A percentile compares a stretch with the other conserved stretches of the same genome.
phyloP scores from a whole-genome alignment of 2,888 invertebrate species.

The Unio delphinus region DNA sequence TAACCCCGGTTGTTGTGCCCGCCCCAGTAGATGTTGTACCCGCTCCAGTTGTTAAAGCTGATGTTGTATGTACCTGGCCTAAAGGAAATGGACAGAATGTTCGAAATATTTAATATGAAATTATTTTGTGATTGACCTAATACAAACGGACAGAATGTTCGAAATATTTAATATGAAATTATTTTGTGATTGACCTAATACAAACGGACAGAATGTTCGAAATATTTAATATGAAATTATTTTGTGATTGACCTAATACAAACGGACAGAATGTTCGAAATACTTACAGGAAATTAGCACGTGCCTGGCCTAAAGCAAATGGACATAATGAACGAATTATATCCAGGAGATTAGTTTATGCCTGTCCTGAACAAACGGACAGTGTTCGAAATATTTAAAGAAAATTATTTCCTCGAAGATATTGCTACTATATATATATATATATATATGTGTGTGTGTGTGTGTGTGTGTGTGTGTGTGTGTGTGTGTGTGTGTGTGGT shows the following conservation, averaged over 20 bases:
- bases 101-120: no score
- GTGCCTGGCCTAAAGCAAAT: conserved; percentile 5
- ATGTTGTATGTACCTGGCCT: conserved; percentile 5
- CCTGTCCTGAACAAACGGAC: background rate
- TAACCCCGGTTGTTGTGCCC: conserved; percentile 1
- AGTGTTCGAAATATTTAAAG: no score
- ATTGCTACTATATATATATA: no score
- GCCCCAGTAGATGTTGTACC: background rate
- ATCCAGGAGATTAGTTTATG: background rate
- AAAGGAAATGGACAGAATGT: background rate
- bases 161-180: no score
- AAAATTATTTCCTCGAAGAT: no score
- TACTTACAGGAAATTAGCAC: background rate
- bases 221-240: no score
- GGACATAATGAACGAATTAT: no score
- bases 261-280: background rate
- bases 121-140: conserved; percentile 1
- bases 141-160: background rate
- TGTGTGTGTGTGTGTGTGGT: no score
- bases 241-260: conserved; percentile 4
- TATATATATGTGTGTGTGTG: no score
- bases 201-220: background rate
- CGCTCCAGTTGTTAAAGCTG: conserved; percentile 1
- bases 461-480: no score
- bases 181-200: conserved; percentile 2